A percentile compares a stretch with the other conserved stretches of the same genome.
These are phyloP conservation scores for Archegozetes longisetosus DNA, from an alignment of 1,140 invertebrate species.

Conservation along the genomic window DNA sequence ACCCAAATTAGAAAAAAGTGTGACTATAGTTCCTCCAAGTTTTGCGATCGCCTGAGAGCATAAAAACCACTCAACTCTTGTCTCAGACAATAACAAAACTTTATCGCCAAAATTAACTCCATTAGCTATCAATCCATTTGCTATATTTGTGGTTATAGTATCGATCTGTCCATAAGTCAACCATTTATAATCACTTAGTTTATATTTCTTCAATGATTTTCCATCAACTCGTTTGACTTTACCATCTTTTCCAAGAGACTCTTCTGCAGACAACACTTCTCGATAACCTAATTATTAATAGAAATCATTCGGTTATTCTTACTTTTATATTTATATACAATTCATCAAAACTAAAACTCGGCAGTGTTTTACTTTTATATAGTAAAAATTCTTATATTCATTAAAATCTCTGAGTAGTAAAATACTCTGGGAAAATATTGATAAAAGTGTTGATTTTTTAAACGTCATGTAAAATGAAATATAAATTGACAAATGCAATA, in stretches of 20 bases:
- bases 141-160: constrained; percentile 51
- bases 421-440: too few species aligned
- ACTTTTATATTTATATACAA: too few species aligned
- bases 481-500: too few species aligned
- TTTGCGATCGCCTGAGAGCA: constrained; percentile 48
- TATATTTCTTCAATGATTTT: constrained; percentile 86
- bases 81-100: constrained; percentile 90
- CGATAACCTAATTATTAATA: constrained; percentile 37
- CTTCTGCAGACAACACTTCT: constrained; percentile 74
- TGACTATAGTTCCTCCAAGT: constrained; percentile 49
- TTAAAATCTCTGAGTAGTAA: too few species aligned
- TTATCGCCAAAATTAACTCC: constrained; percentile 47
- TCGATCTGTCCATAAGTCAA: constrained; percentile 65
- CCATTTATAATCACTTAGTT: constrained; percentile 87
- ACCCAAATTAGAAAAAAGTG: constrained; percentile 76
- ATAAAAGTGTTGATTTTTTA: too few species aligned
- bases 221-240: constrained; percentile 74
- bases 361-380: too few species aligned
- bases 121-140: constrained; percentile 48
- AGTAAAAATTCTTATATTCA: too few species aligned
- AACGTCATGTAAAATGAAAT: too few species aligned
- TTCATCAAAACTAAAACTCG: too few species aligned
- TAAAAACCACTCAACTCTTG: constrained; percentile 92
- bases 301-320: too few species aligned
- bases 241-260: constrained; percentile 77